phyloP scores from a whole-genome alignment of 2,888 invertebrate species.

The Lutraria lutraria region DNA sequence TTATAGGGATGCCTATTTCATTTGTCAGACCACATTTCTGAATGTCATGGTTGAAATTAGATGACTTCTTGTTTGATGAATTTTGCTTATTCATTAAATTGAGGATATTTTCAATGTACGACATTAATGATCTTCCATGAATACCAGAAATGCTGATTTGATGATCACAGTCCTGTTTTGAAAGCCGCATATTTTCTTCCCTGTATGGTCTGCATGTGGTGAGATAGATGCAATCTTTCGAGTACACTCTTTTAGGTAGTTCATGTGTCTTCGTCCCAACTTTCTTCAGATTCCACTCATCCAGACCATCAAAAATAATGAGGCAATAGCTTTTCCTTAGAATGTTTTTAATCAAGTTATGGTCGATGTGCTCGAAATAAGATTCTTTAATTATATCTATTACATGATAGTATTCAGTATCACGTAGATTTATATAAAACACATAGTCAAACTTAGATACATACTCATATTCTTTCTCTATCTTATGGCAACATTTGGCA shows the following conservation, averaged over 20 bases:
- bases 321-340: constrained; percentile 26
- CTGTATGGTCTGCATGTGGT: background rate
- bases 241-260: background rate
- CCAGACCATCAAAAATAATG: background rate
- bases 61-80: background rate
- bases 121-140: background rate
- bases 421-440: constrained; percentile 3
- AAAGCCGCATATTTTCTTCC: background rate
- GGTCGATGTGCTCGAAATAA: background rate
- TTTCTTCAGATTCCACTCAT: background rate
- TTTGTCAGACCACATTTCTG: background rate
- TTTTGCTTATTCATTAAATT: background rate
- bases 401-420: constrained; percentile 5
- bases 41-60: background rate
- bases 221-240: background rate
- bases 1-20: background rate
- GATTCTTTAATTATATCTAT: background rate
- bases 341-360: background rate
- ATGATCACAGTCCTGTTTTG: background rate
- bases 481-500: background rate
- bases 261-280: background rate
- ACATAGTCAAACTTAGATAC: background rate
- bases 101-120: background rate
- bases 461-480: background rate
- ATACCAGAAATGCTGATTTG: background rate